Evolutionary conservation across 1,140 invertebrate species (phyloP).

Genomic region (Dendrolimus kikuchii): DNA sequence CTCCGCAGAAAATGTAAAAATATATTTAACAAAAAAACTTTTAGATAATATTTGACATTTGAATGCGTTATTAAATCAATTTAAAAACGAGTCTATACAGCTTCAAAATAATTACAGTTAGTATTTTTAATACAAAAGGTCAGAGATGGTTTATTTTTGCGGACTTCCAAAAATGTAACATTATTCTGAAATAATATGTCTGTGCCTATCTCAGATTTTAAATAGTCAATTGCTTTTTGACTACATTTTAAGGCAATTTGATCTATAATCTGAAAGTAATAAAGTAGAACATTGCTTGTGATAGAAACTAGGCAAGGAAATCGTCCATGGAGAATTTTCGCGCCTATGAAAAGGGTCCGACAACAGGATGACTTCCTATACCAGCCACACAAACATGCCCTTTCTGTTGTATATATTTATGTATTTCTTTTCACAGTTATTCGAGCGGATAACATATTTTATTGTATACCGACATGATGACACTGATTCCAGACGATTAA

Average conservation of each 20-base stretch:
- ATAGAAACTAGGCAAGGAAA: constrained; percentile 6
- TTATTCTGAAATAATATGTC: constrained; percentile 9
- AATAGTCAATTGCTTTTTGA: constrained; percentile 5
- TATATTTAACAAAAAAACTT: no score
- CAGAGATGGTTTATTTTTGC: constrained; percentile 9
- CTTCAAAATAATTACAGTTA: constrained; percentile 11
- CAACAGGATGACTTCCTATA: constrained; percentile 12
- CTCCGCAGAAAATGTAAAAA: no score
- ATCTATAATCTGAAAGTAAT: neutral
- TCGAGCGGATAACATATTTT: constrained; percentile 8
- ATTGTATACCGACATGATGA: neutral
- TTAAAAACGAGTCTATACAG: neutral
- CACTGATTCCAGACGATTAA: neutral
- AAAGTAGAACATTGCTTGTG: neutral
- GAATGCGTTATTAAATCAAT: neutral
- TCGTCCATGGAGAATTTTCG: constrained; percentile 11
- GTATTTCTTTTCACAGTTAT: constrained; percentile 7
- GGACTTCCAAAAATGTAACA: constrained; percentile 12
- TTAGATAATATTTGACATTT: neutral
- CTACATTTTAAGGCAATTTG: neutral
- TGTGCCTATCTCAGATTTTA: constrained; percentile 10
- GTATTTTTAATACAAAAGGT: constrained; percentile 9
- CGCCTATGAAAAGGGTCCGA: constrained; percentile 19
- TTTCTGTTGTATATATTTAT: constrained; percentile 3
- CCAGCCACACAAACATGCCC: constrained; percentile 9